phyloP scores from a whole-genome alignment of 2,113 vertebrate species.

The Orthochromis indermauri region DNA sequence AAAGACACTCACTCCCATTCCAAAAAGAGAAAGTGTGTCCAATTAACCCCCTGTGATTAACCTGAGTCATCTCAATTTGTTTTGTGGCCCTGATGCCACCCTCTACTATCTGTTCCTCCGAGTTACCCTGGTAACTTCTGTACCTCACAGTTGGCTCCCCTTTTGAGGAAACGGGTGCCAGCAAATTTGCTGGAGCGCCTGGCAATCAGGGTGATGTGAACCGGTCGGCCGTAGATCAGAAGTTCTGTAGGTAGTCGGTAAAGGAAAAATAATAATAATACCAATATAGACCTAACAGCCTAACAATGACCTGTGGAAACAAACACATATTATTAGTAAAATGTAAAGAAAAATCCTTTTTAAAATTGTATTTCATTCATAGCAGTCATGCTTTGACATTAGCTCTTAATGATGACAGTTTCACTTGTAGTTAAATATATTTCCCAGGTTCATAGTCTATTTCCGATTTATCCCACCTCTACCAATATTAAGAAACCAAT shows the following conservation, averaged over 20 bases:
- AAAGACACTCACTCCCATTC: slow-evolving; percentile 6
- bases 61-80: slow-evolving; percentile 44
- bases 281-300: neutral
- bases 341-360: neutral
- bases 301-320: neutral
- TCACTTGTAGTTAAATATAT: neutral
- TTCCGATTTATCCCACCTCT: neutral
- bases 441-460: too few relatives aligned
- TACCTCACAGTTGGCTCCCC: slow-evolving; percentile 95
- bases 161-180: slow-evolving; percentile 96
- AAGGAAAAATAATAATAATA: slow-evolving; percentile 57
- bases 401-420: neutral
- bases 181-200: slow-evolving; percentile 95
- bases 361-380: neutral
- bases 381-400: neutral
- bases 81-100: neutral
- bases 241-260: slow-evolving; percentile 77
- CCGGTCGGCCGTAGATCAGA: slow-evolving; percentile 90
- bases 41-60: slow-evolving; percentile 41
- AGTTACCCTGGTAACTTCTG: slow-evolving; percentile 35
- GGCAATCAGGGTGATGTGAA: slow-evolving; percentile 92
- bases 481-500: neutral
- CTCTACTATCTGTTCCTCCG: slow-evolving; percentile 3
- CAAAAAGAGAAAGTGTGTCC: slow-evolving; percentile 2
- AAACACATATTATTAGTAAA: neutral